Evolutionary conservation across 2,888 invertebrate genomes (phyloP), one percentile per base, ranked within the genome.

Genomic region (Drosophila ezoana): DNA sequence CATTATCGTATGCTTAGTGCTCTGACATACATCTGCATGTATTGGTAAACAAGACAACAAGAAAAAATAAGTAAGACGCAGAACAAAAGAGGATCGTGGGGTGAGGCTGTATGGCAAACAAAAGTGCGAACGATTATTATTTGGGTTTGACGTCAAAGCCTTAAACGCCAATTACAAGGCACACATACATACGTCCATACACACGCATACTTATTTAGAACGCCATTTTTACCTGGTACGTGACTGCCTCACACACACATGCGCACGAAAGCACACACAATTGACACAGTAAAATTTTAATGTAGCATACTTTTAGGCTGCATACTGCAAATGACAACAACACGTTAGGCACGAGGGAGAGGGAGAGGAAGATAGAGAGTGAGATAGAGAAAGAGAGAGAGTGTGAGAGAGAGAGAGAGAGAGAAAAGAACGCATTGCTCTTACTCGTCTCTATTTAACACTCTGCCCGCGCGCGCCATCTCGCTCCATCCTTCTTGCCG

Each of bases 241-340:
- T 81, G 81, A 75, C 61, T 60, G 61, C 14, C 45, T 65, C 44
- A 41, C 20, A 57, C 45, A 14, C 13, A 52, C 48, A 51, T 48
- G 48, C 49, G 43, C 45, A 33, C 35, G 53, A 63, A 43, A 38
- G 53, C 69, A 78, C 67, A 65, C 67, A 78, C 86, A 87, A 82
- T 87, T 85, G 88, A 88, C 83, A 86, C 80, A 87, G 79, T 87
- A 86, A 83, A 86, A 85, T 85, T 88, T 85, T 88, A 88, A 88
- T 88, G 88, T 77, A 79, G 86, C 88, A 79, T 79, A 86, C 81
- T 88, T 88, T 88, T 59, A 61, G 78, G 73, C 63, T 69, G 65
- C 81, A 82, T 45, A 61, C 84, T 85, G 76, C 69, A 85, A 82
- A 77, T 80, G 83, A 86, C 85, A 82, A 82, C 73, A 81, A 76